These are phyloP conservation scores for Rhinogobius similis DNA, from an alignment of 2,113 vertebrate genomes.

Conservation along the genomic window DNA sequence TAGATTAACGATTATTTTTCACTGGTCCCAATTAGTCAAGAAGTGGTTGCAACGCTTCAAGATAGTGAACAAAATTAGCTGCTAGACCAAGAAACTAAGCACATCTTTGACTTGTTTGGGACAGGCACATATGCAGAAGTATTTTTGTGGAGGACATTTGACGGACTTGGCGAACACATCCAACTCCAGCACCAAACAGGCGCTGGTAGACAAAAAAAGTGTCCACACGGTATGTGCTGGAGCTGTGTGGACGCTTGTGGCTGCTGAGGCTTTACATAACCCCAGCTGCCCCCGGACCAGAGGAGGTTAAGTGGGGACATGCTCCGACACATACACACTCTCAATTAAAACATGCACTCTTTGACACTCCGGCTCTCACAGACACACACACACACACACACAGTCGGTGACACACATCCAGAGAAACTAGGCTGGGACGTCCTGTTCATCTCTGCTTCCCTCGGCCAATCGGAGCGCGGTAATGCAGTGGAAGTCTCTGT, in stretches of 20 bases:
- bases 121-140: background rate
- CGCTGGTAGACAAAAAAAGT: background rate
- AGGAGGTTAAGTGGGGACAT: slow-evolving; percentile 57
- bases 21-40: too few species aligned
- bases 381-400: slow-evolving; percentile 6
- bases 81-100: too few species aligned
- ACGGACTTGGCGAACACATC: background rate
- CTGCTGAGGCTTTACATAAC: slow-evolving; percentile 67
- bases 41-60: too few species aligned
- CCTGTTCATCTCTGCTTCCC: slow-evolving; percentile 60
- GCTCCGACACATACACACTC: slow-evolving; percentile 11
- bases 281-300: slow-evolving; percentile 47
- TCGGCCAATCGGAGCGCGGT: slow-evolving; percentile 62
- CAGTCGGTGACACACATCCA: slow-evolving; percentile 21
- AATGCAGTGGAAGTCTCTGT: slow-evolving; percentile 51
- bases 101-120: too few species aligned
- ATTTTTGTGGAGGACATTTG: background rate
- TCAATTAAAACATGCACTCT: slow-evolving; percentile 15
- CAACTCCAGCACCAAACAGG: background rate
- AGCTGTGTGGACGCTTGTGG: slow-evolving; percentile 19
- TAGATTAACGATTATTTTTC: too few species aligned
- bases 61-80: too few species aligned
- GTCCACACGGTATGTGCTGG: background rate
- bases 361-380: background rate
- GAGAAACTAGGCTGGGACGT: slow-evolving; percentile 68